A percentile compares a stretch with the other conserved stretches of the same genome.
Evolutionary conservation across 2,113 vertebrate species (phyloP).

Genomic region (Camelus bactrianus): DNA sequence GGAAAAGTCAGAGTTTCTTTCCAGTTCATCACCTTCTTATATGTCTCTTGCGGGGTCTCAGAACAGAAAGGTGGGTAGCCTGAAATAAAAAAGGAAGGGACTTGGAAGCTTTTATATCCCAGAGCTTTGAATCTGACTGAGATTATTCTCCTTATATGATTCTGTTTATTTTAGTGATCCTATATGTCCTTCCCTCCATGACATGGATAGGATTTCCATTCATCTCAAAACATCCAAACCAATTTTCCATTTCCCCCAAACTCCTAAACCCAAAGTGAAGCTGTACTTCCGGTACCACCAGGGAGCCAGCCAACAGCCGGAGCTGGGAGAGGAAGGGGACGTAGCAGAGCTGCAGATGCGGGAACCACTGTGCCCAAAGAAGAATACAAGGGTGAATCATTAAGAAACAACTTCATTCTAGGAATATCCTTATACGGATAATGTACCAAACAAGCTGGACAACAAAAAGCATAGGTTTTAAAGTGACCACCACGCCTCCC

Average conservation of each 20-base stretch:
- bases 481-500: not conserved
- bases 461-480: not conserved
- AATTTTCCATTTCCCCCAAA: not conserved
- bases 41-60: constrained; percentile 98
- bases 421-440: not conserved
- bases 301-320: not conserved
- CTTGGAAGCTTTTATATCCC: not conserved
- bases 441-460: not conserved
- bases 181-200: not conserved
- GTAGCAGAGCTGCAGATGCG: not conserved
- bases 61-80: constrained; percentile 99
- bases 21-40: constrained; percentile 99
- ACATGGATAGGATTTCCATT: not conserved
- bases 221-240: constrained; percentile 13
- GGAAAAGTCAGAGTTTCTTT: constrained; percentile 97
- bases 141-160: not conserved
- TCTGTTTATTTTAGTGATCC: not conserved
- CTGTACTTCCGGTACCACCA: not conserved
- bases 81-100: constrained; percentile 80
- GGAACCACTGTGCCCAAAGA: not conserved
- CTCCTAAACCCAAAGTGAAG: not conserved
- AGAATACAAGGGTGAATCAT: not conserved
- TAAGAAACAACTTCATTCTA: not conserved
- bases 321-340: not conserved
- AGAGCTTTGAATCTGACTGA: not conserved